phyloP scores from a whole-genome alignment of 2,797 vertebrate species.

The Poeciliopsis presidionis region DNA sequence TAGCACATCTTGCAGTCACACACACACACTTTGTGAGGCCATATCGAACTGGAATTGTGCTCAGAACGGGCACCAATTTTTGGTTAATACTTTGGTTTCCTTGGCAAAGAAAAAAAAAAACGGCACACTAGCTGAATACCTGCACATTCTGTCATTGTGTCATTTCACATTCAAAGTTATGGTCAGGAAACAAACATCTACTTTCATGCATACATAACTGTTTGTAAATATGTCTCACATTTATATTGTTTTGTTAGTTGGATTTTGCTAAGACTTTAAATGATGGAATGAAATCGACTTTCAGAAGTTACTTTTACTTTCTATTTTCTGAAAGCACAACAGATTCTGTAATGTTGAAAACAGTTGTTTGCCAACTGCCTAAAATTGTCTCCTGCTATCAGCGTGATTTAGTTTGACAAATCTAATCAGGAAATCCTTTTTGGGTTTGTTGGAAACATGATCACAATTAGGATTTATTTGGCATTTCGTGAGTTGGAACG shows the following conservation, averaged over 20 bases:
- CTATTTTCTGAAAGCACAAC: conserved; percentile 8
- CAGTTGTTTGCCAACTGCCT: conserved; percentile 79
- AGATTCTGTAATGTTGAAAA: conserved; percentile 56
- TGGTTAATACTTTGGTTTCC: neutral
- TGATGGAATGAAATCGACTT: conserved; percentile 3
- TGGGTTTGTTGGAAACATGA: conserved; percentile 28
- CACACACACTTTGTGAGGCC: neutral
- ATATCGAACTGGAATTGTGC: neutral
- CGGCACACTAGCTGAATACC: neutral
- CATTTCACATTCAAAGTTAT: conserved; percentile 73
- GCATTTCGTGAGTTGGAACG: conserved; percentile 35
- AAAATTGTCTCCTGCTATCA: conserved; percentile 77
- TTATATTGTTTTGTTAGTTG: conserved; percentile 6
- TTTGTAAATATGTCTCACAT: conserved; percentile 18
- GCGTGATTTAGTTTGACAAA: conserved; percentile 53
- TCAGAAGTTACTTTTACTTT: conserved; percentile 16
- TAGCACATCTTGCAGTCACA: neutral
- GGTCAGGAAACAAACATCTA: conserved; percentile 25
- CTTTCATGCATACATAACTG: conserved; percentile 5
- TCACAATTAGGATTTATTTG: conserved; percentile 28
- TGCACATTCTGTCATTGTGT: conserved; percentile 52
- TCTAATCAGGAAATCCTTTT: conserved; percentile 27
- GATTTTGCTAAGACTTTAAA: conserved; percentile 4
- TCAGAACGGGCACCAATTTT: neutral
- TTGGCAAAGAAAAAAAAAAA: neutral